These are phyloP conservation scores for Melanotaenia trifasciata DNA, from an alignment of 2,797 vertebrate species.

Conservation along the genomic window DNA sequence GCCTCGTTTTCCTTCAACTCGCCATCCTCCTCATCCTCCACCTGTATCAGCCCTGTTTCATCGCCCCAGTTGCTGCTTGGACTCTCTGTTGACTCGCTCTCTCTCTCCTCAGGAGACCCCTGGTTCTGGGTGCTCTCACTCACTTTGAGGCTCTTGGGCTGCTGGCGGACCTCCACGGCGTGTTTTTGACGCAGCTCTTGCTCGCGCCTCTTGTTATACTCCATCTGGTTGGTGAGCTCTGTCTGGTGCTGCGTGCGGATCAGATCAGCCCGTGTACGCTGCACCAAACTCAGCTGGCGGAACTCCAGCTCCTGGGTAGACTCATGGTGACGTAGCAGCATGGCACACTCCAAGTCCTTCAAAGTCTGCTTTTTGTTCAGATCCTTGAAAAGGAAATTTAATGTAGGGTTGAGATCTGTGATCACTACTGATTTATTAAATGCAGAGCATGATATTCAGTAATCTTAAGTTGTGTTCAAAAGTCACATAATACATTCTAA, in stretches of 20 bases:
- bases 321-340: constrained; percentile 93
- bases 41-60: constrained; percentile 21
- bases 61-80: constrained; percentile 38
- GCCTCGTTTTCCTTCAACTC: constrained; percentile 21
- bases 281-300: constrained; percentile 89
- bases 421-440: neutral
- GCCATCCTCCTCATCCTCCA: constrained; percentile 25
- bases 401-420: neutral
- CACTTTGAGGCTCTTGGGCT: constrained; percentile 97
- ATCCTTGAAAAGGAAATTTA: constrained; percentile 78
- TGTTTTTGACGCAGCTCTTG: constrained; percentile 94
- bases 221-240: constrained; percentile 95
- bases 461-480: neutral
- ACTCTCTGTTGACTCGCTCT: constrained; percentile 28
- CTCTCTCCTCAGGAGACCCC: constrained; percentile 60
- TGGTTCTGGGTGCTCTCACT: constrained; percentile 80
- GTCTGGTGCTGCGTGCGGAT: constrained; percentile 96
- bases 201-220: constrained; percentile 94
- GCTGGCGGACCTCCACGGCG: constrained; percentile 92
- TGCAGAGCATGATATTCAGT: neutral
- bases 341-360: constrained; percentile 93
- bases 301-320: constrained; percentile 93
- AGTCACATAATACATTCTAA: neutral
- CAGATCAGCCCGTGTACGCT: constrained; percentile 91
- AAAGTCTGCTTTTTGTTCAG: constrained; percentile 96